These are phyloP conservation scores for Cynaeus angustus DNA, from an alignment of 2,888 invertebrate genomes.

Conservation along the genomic window DNA sequence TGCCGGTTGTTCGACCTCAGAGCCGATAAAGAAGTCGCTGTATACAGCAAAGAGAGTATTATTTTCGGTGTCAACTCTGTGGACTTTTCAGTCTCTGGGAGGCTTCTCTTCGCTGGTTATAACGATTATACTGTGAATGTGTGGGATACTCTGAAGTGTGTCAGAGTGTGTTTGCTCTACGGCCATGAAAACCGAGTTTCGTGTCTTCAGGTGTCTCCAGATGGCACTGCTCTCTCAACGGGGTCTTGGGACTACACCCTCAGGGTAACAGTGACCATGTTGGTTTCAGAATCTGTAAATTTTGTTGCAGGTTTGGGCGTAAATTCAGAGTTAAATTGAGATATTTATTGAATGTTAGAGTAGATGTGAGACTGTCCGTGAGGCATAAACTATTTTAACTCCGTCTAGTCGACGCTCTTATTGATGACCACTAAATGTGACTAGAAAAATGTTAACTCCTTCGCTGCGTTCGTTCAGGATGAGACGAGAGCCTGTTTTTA, in stretches of 20 bases:
- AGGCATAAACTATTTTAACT: too few species aligned
- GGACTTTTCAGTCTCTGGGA: constrained; percentile 95
- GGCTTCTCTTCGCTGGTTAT: constrained; percentile 97
- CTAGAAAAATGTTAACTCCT: too few species aligned
- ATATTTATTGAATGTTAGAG: constrained; percentile 13
- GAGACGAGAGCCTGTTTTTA: too few species aligned
- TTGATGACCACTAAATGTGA: too few species aligned
- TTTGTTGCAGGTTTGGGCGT: constrained; percentile 65
- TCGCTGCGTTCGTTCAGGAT: too few species aligned
- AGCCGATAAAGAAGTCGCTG: constrained; percentile 97
- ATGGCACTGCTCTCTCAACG: constrained; percentile 97
- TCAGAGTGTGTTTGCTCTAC: constrained; percentile 90
- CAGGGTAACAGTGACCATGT: constrained; percentile 74
- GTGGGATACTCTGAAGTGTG: constrained; percentile 98
- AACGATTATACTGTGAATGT: constrained; percentile 99
- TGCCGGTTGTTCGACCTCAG: constrained; percentile 98
- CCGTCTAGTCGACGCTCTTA: too few species aligned
- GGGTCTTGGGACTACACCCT: constrained; percentile 98
- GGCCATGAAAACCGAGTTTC: constrained; percentile 98
- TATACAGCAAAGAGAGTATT: constrained; percentile 96
- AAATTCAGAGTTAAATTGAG: constrained; percentile 41
- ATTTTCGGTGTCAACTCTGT: constrained; percentile 98
- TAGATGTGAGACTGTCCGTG: too few species aligned
- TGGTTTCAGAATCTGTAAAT: constrained; percentile 6
- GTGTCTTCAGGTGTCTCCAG: constrained; percentile 94